Evolutionary conservation across 2,113 vertebrate genomes (phyloP), one percentile per base, ranked within the genome.

Genomic region (Lampris incognitus): DNA sequence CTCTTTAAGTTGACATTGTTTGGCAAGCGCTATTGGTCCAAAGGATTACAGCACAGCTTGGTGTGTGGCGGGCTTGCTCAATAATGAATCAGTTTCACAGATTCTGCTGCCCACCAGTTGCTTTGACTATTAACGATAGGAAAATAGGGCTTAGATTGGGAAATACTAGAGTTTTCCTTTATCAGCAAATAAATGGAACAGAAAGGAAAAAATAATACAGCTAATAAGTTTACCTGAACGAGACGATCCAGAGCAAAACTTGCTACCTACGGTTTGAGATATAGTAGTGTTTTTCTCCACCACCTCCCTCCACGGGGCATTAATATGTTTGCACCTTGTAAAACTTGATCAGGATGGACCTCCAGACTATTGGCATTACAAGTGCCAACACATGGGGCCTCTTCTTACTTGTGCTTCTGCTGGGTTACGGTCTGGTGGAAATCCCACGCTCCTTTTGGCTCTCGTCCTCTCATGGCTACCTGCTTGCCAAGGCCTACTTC

Each of bases 321-420:
- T 66, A 7, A 61, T 40, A 11, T 38, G 24, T 50, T 9, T 42
- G 10, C 52, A 24, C 9, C 64, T 56, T 67, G 54, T 68, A 44
- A 70, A 77, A 5, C 85, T 44, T 78, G 9, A 66, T 2, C 83
- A 99, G 97, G 96, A 92, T 79, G 56, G 94, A 96, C 3, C 93
- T 99, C 64, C 96, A 97, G 84, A 97, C 96, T 9, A 97, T 98
- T 56, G 94, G 97, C 41, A 98, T 98, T 78, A 96, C 97, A 1
- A 96, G 97, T 52, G 97, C 97, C 65, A 98, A 98, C 81, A 98
- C 97, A 0, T 99, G 97, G 97, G 97, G 97, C 56, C 94, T 99
- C 0, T 97, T 99, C 83, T 96, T 99, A 71, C 94, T 99, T 13
- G 97, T 99, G 67, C 84, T 99, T 76, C 86, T 99, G 83, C 85